Base-by-base conservation (phyloP, 2,797 vertebrate genomes). In the Crenuchus spilurus region DNA sequence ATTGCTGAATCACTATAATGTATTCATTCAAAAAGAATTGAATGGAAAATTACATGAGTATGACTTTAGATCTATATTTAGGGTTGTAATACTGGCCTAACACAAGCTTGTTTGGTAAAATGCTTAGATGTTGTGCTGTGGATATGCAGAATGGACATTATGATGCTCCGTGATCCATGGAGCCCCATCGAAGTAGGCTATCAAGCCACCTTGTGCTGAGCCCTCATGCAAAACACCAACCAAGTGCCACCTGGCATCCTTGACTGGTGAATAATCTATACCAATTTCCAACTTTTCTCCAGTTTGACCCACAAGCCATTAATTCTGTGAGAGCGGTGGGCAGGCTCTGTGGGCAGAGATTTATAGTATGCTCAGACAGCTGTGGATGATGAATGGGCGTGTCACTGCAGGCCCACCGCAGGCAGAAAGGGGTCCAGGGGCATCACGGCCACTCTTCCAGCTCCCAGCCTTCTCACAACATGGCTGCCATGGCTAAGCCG, bases 341-440 rank as follows among this genome's bases (percentile, higher is more conserved):
- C 72, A 72, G 78, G 79, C 57, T 72, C 61, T 74, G 81, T 83
- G 78, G 85, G 84, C 85, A 84, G 82, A 88, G 86, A 88, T 86
- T 86, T 88, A 88, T 86, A 78, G 83, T 72, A 57, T 57, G 65
- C 63, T 73, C 82, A 82, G 82, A 82, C 80, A 77, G 82, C 85
- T 79, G 80, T 79, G 76, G 78, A 88, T 86, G 85, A 88, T 85
- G 80, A 82, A 88, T 86, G 78, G 72, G 13, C 48, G 73, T 83
- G 85, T 77, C 81, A 79, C 61, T 65, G 35, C 51, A 46, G 68
- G 66, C 77, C 77, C 67, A 69, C 70, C 71, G 7, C 74, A 72
- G 75, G 52, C 67, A 11, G 37, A 65, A 70, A 60, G 49, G 44
- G 72, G 70, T 71, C 74, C 10, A 52, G 64, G 46, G 49, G 18